Conservation (phyloP, 2,113 vertebrate species). For the Urocolius indicus region DNA sequence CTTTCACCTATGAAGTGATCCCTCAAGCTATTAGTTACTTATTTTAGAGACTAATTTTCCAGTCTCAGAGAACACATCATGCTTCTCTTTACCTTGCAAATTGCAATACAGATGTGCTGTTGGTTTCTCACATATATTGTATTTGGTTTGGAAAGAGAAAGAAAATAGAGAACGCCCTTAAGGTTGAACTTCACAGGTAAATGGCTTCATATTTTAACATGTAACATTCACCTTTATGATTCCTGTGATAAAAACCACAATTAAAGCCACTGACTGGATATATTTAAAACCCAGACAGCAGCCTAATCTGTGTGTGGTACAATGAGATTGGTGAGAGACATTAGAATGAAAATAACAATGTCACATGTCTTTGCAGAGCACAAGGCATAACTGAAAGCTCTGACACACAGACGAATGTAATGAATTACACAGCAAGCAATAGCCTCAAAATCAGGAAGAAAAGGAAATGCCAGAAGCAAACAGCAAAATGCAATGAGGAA, state of each 20-base stretch:
- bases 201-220: constrained; percentile 2
- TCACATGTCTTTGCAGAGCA: not conserved
- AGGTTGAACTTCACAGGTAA: constrained; percentile 26
- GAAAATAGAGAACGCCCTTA: constrained; percentile 5
- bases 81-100: not conserved
- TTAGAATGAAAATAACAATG: constrained; percentile 20
- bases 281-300: not conserved
- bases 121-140: not conserved
- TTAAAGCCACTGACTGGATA: constrained; percentile 6
- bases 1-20: constrained; percentile 32
- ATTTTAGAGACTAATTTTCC: constrained; percentile 2
- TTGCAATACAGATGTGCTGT: not conserved
- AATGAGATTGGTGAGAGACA: not conserved
- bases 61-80: not conserved
- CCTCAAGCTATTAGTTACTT: not conserved
- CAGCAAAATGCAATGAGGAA: constrained; percentile 12
- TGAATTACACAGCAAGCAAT: not conserved
- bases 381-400: constrained; percentile 1
- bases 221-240: not conserved
- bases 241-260: constrained; percentile 11
- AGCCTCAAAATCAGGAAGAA: constrained; percentile 3
- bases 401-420: not conserved
- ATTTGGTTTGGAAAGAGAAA: not conserved
- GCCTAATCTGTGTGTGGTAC: not conserved
- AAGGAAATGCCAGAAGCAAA: constrained; percentile 24